Evolutionary conservation across 2,113 vertebrate genomes (phyloP), one percentile per base, ranked within the genome.

Genomic region (Aptenodytes patagonicus): DNA sequence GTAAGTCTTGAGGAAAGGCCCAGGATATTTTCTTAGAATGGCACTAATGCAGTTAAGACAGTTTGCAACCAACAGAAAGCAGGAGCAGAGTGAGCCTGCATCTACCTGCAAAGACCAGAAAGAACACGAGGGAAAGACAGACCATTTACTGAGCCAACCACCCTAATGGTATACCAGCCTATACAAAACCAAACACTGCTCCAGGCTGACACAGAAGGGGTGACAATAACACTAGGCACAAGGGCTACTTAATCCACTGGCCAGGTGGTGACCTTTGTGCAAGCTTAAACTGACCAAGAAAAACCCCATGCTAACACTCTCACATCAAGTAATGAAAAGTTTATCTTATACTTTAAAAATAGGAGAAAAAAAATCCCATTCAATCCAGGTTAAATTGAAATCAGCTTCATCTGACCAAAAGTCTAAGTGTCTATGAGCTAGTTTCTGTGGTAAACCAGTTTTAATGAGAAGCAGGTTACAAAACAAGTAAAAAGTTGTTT

Each of bases 381-480:
- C 1, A 7, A 0, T 3, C 31, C 10, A n/a, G 34, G 51, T 73
- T 87, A 62, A 95, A 79, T 5, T 80, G 65, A 40, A 64, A 69
- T 72, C 94, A 90, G 64, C 76, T 70, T n/a, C 58, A 89, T 70
- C 86, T 90, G 66, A 62, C 62, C 62, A 40, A 61, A 52, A 44
- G 32, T 9, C 90, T 31, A 76, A 31, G 79, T 36, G 68, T 17
- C 71, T 29, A 1, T 7, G 36, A 89, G 60, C 49, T 64, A n/a
- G 55, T 70, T 82, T 44, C 64, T 94, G 79, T 62, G 85, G 71
- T 81, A 95, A 96, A 86, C 54, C 71, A 57, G 70, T 21, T 84
- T 60, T 64, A 89, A 94, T 69, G 83, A 89, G 68, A 92, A 93
- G 82, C 25, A 90, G 82, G n/a, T 47, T 90, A 40, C 13, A 60